These are phyloP conservation scores for Scaptomyza montana DNA, from an alignment of 1,140 invertebrate species.

Conservation along the genomic window DNA sequence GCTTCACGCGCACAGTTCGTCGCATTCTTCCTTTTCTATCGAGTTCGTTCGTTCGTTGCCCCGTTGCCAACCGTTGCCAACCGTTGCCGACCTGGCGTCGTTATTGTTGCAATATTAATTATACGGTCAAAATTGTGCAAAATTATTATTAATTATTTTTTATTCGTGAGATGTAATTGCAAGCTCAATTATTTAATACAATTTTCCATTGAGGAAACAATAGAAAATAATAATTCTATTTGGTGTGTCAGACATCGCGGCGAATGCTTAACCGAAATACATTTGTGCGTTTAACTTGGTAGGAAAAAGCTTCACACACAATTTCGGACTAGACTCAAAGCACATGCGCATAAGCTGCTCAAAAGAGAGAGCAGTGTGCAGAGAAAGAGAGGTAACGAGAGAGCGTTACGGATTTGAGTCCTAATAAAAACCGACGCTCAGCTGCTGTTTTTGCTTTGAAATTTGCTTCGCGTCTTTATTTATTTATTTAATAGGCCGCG, in stretches of 20 bases:
- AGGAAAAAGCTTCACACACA: constrained; percentile 40
- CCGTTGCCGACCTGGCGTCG: neutral
- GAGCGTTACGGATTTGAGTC: constrained; percentile 6
- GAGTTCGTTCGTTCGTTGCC: constrained; percentile 15
- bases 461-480: constrained; percentile 75
- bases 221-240: neutral
- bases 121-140: neutral
- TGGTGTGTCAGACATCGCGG: constrained; percentile 25
- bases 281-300: constrained; percentile 49
- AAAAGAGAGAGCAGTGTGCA: constrained; percentile 1
- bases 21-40: constrained; percentile 5
- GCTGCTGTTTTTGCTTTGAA: constrained; percentile 69
- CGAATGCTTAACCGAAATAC: constrained; percentile 62
- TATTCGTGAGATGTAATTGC: too few species aligned
- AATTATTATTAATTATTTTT: neutral
- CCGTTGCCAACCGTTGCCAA: constrained; percentile 3
- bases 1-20: constrained; percentile 27
- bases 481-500: constrained; percentile 69
- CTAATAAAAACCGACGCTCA: constrained; percentile 41
- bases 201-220: neutral
- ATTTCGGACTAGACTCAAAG: constrained; percentile 52
- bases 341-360: constrained; percentile 44
- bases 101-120: neutral
- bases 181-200: too few species aligned
- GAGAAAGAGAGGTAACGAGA: constrained; percentile 12